Percentiles rank a stretch among this genome's conserved stretches.
Conservation (phyloP, 2,888 invertebrate species). For the Himalopsyche anomala region DNA sequence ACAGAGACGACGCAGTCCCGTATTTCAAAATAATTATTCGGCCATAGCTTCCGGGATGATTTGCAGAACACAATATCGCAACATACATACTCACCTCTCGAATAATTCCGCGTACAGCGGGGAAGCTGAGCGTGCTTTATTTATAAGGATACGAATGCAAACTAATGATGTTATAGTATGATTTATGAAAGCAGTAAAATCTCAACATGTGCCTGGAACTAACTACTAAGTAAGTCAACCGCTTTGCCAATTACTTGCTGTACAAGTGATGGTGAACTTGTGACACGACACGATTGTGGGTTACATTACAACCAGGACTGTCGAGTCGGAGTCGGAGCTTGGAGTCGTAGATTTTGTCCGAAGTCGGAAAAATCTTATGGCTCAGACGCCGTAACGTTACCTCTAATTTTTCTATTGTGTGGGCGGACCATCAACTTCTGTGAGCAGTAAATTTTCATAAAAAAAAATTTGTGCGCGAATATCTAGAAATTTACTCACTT, state of each 20-base stretch:
- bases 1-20: not conserved
- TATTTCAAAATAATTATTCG: not conserved
- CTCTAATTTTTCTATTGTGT: no score
- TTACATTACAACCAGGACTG: no score
- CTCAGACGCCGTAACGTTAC: no score
- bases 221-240: slow-evolving; percentile 7
- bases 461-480: no score
- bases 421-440: no score
- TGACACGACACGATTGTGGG: no score
- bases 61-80: not conserved
- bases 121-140: not conserved
- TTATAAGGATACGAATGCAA: slow-evolving; percentile 16
- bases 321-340: no score
- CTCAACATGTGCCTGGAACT: not conserved
- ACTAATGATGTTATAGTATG: slow-evolving; percentile 10
- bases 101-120: not conserved
- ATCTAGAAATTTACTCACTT: no score
- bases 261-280: no score
- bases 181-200: not conserved
- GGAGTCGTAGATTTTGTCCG: no score
- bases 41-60: slow-evolving; percentile 7
- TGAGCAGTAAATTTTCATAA: no score
- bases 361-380: no score
- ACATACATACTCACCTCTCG: not conserved
- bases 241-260: slow-evolving; percentile 26